Evolutionary conservation across 2,113 vertebrate genomes (phyloP).

Genomic region (Scytalopus superciliaris): DNA sequence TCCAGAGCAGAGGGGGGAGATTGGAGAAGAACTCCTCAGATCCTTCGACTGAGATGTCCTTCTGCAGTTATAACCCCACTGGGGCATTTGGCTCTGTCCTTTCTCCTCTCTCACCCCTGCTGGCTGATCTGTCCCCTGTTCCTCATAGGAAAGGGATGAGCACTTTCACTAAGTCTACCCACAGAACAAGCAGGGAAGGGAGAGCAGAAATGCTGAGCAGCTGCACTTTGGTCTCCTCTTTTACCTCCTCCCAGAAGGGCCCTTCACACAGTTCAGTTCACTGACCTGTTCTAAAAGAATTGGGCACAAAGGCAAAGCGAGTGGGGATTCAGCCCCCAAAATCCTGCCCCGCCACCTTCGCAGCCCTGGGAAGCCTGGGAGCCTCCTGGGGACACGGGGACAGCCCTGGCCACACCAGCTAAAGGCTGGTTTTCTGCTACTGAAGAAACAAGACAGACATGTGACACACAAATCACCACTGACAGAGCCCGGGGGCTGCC

Average conservation of each 20-base stretch:
- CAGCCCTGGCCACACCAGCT: neutral
- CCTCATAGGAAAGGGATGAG: accelerated
- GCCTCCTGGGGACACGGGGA: neutral
- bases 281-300: neutral
- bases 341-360: neutral
- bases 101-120: neutral
- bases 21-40: neutral
- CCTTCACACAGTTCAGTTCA: neutral
- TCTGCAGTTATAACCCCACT: accelerated
- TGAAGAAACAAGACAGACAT: neutral
- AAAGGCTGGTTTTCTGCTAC: neutral
- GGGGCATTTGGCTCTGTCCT: neutral
- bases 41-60: neutral
- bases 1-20: accelerated
- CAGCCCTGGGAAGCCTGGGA: neutral
- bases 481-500: neutral
- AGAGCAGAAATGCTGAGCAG: neutral
- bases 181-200: neutral
- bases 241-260: neutral
- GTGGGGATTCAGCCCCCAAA: neutral
- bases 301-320: neutral
- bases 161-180: accelerated
- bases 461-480: neutral
- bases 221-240: neutral
- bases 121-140: neutral